Percentiles rank a stretch among this genome's conserved stretches.
These are phyloP conservation scores for Eutrigla gurnardus DNA, from an alignment of 2,797 vertebrate genomes.

Conservation along the genomic window DNA sequence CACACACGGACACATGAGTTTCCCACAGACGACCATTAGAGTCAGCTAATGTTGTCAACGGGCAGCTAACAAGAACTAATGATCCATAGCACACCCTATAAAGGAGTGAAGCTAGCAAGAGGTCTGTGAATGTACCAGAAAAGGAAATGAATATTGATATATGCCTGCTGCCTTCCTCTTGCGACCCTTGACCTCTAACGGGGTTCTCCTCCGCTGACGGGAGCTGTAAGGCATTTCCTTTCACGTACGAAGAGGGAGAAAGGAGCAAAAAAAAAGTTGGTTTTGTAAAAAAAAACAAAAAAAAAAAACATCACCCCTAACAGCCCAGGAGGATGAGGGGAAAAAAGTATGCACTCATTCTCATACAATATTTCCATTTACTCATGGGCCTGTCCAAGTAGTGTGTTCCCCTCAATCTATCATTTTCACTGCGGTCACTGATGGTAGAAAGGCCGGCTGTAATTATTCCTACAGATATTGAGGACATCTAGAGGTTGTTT, in stretches of 20 bases:
- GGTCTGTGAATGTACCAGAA: slow-evolving; percentile 72
- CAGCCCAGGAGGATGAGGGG: slow-evolving; percentile 52
- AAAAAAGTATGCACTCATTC: slow-evolving; percentile 77
- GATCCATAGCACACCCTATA: slow-evolving; percentile 71
- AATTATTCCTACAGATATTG: slow-evolving; percentile 81
- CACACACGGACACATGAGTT: slow-evolving; percentile 53
- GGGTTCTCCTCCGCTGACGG: slow-evolving; percentile 72
- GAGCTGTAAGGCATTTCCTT: slow-evolving; percentile 79
- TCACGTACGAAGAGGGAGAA: slow-evolving; percentile 57
- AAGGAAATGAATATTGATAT: slow-evolving; percentile 83
- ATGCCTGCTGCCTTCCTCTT: slow-evolving; percentile 72
- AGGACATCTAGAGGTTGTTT: slow-evolving; percentile 77
- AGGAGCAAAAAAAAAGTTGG: slow-evolving; percentile 48
- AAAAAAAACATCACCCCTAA: slow-evolving; percentile 49
- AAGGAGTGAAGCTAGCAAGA: slow-evolving; percentile 63
- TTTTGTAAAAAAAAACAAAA: slow-evolving; percentile 46
- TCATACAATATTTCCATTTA: slow-evolving; percentile 82
- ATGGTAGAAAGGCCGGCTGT: slow-evolving; percentile 67
- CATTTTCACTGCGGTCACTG: slow-evolving; percentile 78
- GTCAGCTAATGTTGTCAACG: slow-evolving; percentile 77
- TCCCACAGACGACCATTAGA: slow-evolving; percentile 74
- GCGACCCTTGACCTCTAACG: slow-evolving; percentile 73
- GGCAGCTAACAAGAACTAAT: slow-evolving; percentile 70
- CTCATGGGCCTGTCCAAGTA: slow-evolving; percentile 77
- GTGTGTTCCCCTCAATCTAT: slow-evolving; percentile 78